Evolutionary conservation across 1,140 invertebrate species (phyloP).

Genomic region (Himalopsyche phryganea): DNA sequence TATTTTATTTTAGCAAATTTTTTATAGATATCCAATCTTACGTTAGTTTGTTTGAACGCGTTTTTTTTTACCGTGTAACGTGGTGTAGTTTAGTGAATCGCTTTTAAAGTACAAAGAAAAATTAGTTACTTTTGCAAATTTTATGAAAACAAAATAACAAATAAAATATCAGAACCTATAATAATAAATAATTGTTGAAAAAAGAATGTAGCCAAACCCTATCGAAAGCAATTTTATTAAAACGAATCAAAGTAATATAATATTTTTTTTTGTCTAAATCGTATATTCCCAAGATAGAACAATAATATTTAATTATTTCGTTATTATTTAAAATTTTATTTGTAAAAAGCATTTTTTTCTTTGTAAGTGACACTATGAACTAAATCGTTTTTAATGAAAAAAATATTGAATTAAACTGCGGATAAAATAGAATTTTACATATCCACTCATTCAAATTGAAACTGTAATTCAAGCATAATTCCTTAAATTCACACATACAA

Average conservation of each 20-base stretch:
- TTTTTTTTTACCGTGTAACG: slow-evolving; percentile 9
- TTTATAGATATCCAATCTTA: background rate
- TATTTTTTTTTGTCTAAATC: background rate
- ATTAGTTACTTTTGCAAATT: slow-evolving; percentile 58
- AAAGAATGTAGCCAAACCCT: slow-evolving; percentile 17
- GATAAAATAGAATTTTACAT: no score
- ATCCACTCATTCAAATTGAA: no score
- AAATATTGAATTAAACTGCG: no score
- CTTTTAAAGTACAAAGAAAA: slow-evolving; percentile 55
- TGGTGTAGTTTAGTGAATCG: slow-evolving; percentile 57
- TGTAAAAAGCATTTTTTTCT: no score
- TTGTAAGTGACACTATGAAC: no score
- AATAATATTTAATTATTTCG: no score
- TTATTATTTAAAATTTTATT: no score
- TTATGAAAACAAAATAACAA: slow-evolving; percentile 49
- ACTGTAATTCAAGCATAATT: no score
- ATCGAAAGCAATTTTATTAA: slow-evolving; percentile 12
- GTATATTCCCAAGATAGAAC: no score
- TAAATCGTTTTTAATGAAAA: no score
- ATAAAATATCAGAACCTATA: slow-evolving; percentile 31
- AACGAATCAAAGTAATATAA: slow-evolving; percentile 5
- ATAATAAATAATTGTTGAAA: slow-evolving; percentile 30
- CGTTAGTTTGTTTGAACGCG: background rate
- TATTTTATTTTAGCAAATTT: background rate
- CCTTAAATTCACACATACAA: no score